Percentiles rank a stretch among this genome's conserved stretches.
Conservation (phyloP, 1,140 invertebrate species). For the Papilio polyxenes region DNA sequence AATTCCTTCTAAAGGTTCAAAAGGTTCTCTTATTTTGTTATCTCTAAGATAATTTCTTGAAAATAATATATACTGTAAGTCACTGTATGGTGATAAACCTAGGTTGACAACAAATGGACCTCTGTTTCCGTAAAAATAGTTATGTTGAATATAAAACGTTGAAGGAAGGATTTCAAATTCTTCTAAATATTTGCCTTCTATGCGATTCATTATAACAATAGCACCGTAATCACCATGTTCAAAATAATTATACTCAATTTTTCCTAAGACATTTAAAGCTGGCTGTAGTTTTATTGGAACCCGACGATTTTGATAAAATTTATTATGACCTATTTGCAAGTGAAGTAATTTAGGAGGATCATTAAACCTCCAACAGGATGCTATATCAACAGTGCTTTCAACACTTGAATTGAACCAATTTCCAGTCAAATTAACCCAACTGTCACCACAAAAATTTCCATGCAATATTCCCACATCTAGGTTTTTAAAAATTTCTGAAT, state of each 20-base stretch:
- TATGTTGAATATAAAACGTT: slow-evolving; percentile 90
- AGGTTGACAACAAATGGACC: slow-evolving; percentile 94
- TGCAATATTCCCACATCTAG: slow-evolving; percentile 91
- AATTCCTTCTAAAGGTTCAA: slow-evolving; percentile 84
- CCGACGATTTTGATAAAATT: slow-evolving; percentile 88
- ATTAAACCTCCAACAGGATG: slow-evolving; percentile 87
- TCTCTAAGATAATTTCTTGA: slow-evolving; percentile 93
- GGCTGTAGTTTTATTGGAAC: slow-evolving; percentile 91
- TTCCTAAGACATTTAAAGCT: slow-evolving; percentile 89
- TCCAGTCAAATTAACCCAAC: slow-evolving; percentile 91
- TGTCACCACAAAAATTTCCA: slow-evolving; percentile 88
- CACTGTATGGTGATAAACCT: slow-evolving; percentile 92
- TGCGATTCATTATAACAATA: slow-evolving; percentile 92
- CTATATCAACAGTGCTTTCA: slow-evolving; percentile 88
- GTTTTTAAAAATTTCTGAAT: slow-evolving; percentile 92
- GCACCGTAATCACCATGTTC: slow-evolving; percentile 89
- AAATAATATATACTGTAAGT: slow-evolving; percentile 90
- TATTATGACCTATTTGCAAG: slow-evolving; percentile 93
- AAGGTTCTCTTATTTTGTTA: slow-evolving; percentile 94
- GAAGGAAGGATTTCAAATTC: slow-evolving; percentile 85
- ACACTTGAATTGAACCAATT: slow-evolving; percentile 90
- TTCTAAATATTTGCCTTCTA: slow-evolving; percentile 86
- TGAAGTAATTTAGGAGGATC: slow-evolving; percentile 81
- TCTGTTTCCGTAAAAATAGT: slow-evolving; percentile 92
- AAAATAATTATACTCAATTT: slow-evolving; percentile 94